Conservation (phyloP, 1,140 invertebrate genomes). For the Cylas formicarius region DNA sequence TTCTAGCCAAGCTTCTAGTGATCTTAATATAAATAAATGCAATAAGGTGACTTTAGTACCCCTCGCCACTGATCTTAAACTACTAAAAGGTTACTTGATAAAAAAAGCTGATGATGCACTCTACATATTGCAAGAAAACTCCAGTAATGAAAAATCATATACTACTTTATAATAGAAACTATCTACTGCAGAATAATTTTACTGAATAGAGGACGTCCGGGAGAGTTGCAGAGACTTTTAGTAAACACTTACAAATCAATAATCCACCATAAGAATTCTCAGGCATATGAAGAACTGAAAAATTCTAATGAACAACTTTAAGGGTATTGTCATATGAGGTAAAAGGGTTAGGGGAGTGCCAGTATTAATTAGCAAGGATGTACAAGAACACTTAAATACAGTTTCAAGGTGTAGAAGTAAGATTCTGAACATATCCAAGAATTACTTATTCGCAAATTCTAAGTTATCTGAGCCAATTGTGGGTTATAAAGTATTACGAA, state of each 20-base stretch:
- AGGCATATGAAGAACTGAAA: conserved; percentile 25
- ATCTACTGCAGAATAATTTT: conserved; percentile 17
- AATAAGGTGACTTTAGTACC: conserved; percentile 26
- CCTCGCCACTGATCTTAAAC: conserved; percentile 24
- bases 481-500: conserved; percentile 35
- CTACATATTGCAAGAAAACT: background rate
- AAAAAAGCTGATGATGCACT: background rate
- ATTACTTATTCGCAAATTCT: conserved; percentile 29
- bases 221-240: conserved; percentile 19
- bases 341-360: conserved; percentile 19
- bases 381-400: conserved; percentile 10
- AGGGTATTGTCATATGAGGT: conserved; percentile 16
- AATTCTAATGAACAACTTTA: conserved; percentile 13
- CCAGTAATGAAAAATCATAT: conserved; percentile 5
- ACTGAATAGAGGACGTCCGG: conserved; percentile 17
- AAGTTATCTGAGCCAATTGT: conserved; percentile 18
- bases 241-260: conserved; percentile 17
- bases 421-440: conserved; percentile 9
- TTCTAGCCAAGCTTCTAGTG: conserved; percentile 28
- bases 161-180: conserved; percentile 11
- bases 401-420: conserved; percentile 9
- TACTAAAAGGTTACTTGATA: conserved; percentile 18
- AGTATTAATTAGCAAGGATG: conserved; percentile 6
- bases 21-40: conserved; percentile 23
- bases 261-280: background rate